Conservation (phyloP, 1,140 invertebrate genomes). For the Temnothorax curvispinosus region DNA sequence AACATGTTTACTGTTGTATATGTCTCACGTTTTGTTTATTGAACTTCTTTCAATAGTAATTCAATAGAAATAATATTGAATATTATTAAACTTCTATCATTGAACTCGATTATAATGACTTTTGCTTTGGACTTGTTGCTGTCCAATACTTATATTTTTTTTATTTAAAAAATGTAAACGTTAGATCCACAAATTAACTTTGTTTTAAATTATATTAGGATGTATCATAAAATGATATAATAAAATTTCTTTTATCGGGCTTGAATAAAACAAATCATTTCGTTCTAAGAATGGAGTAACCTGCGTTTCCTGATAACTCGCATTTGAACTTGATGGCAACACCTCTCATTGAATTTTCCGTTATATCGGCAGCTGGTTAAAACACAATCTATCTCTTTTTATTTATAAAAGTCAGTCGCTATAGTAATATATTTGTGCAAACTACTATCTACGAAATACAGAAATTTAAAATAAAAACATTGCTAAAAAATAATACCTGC, state of each 20-base stretch:
- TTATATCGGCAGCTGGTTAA: constrained; percentile 13
- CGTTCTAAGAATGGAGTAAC: not conserved
- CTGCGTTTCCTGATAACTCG: not conserved
- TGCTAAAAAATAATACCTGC: no score
- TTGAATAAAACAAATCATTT: not conserved
- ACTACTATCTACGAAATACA: not conserved
- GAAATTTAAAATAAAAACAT: not conserved
- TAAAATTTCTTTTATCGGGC: not conserved
- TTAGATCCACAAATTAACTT: not conserved
- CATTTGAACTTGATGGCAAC: not conserved
- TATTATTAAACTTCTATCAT: not conserved
- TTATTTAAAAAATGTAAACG: not conserved
- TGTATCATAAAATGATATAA: not conserved
- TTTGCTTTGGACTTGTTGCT: not conserved
- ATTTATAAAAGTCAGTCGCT: not conserved
- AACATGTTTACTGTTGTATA: not conserved
- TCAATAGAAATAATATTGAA: no score
- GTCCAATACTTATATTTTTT: not conserved
- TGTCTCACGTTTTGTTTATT: not conserved
- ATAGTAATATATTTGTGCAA: not conserved
- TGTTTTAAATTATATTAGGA: not conserved
- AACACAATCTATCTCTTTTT: not conserved
- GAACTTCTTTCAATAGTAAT: not conserved
- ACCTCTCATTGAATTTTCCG: not conserved
- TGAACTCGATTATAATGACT: not conserved